Evolutionary conservation across 2,888 invertebrate species (phyloP).

Genomic region (Drosophila imparisetae): DNA sequence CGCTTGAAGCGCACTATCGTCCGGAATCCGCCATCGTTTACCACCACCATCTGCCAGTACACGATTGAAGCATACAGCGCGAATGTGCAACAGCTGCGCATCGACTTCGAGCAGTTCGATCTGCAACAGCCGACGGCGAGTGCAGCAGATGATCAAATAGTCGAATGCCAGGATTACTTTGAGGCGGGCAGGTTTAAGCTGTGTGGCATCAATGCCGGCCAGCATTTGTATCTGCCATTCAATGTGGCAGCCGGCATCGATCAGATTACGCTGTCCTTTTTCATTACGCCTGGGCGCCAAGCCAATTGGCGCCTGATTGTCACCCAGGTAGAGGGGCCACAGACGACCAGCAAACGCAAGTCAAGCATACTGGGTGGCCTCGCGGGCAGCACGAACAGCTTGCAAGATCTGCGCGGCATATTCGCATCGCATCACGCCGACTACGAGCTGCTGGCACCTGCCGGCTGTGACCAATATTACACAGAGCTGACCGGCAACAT

Average conservation of each 20-base stretch:
- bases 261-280: conserved; percentile 85
- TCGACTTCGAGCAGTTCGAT: conserved; percentile 81
- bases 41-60: conserved; percentile 69
- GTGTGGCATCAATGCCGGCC: conserved; percentile 88
- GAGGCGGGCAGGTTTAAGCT: conserved; percentile 81
- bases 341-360: conserved; percentile 32
- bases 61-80: conserved; percentile 80
- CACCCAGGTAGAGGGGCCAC: conserved; percentile 87
- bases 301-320: conserved; percentile 87
- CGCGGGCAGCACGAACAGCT: conserved; percentile 57
- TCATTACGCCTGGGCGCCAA: conserved; percentile 83
- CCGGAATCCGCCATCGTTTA: conserved; percentile 70
- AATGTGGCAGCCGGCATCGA: conserved; percentile 77
- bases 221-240: conserved; percentile 85
- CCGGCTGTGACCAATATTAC: conserved; percentile 89
- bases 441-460: conserved; percentile 85
- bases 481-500: conserved; percentile 86
- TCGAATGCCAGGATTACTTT: conserved; percentile 77
- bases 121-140: conserved; percentile 66
- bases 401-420: conserved; percentile 77
- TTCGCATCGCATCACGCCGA: conserved; percentile 78
- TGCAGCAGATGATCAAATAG: conserved; percentile 39
- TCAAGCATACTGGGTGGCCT: conserved; percentile 38
- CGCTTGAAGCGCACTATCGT: conserved; percentile 82
- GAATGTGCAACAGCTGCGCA: conserved; percentile 82